Conservation (phyloP, 2,797 vertebrate species). For the Phataginus tetradactyla region DNA sequence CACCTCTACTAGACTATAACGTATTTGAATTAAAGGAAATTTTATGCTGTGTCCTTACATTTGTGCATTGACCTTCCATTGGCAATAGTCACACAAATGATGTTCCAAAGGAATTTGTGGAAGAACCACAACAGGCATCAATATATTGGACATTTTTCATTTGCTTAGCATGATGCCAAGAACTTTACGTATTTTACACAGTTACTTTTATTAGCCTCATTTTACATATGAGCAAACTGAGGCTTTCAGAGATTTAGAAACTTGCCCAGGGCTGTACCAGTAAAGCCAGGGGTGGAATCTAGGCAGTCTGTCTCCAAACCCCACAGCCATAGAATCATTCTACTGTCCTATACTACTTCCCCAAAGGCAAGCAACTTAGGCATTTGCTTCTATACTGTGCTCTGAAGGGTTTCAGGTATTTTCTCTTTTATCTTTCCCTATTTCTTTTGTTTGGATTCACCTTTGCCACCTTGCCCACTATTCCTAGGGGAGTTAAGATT, state of each 20-base stretch:
- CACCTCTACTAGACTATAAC: neutral
- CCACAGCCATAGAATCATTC: neutral
- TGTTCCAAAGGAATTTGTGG: neutral
- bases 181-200: neutral
- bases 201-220: neutral
- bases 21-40: neutral
- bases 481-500: neutral
- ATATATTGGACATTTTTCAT: fast-evolving
- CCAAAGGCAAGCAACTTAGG: neutral
- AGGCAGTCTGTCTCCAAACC: neutral
- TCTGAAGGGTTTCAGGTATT: neutral
- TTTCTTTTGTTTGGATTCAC: neutral
- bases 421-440: neutral
- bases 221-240: neutral
- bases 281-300: neutral
- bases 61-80: neutral
- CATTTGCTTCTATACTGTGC: neutral
- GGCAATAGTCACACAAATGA: neutral
- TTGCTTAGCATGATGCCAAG: neutral
- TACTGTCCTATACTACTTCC: fast-evolving
- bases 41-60: neutral
- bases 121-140: neutral
- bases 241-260: neutral
- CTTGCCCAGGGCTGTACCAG: neutral
- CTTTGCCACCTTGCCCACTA: neutral